Conservation (phyloP, 2,113 vertebrate species). For the Hirundichthys speculiger region DNA sequence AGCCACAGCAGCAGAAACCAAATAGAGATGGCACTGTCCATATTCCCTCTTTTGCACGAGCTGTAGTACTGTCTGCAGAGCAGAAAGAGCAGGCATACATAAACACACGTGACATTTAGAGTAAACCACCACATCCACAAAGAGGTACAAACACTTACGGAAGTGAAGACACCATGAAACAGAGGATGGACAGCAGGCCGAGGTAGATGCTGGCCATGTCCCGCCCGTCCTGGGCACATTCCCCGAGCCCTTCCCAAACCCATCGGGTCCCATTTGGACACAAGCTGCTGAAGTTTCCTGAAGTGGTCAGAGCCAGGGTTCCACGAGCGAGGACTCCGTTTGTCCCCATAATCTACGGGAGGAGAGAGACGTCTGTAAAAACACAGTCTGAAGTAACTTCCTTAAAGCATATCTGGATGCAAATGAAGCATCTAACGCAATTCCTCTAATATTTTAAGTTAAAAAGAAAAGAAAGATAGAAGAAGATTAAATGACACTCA, state of each 20-base stretch:
- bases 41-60: slow-evolving; percentile 89
- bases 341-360: slow-evolving; percentile 56
- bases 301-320: slow-evolving; percentile 12
- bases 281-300: slow-evolving; percentile 77
- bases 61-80: slow-evolving; percentile 88
- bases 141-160: slow-evolving; percentile 83
- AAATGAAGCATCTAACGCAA: too few species aligned
- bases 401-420: not conserved
- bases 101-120: not conserved
- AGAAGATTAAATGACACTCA: too few species aligned
- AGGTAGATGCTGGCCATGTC: slow-evolving; percentile 88
- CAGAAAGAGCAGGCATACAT: not conserved
- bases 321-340: slow-evolving; percentile 33
- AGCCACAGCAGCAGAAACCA: slow-evolving; percentile 97
- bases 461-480: too few species aligned
- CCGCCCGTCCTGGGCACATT: slow-evolving; percentile 86
- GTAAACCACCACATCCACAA: not conserved
- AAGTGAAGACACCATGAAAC: slow-evolving; percentile 88
- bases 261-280: slow-evolving; percentile 90
- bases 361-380: slow-evolving; percentile 6
- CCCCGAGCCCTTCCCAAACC: slow-evolving; percentile 86
- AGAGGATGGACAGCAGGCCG: slow-evolving; percentile 90
- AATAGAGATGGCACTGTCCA: slow-evolving; percentile 92
- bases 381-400: not conserved
- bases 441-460: too few species aligned